A percentile compares a stretch with the other conserved stretches of the same genome.
These are phyloP conservation scores for Tricholaema leucomelas DNA, from an alignment of 2,113 vertebrate genomes.

Conservation along the genomic window DNA sequence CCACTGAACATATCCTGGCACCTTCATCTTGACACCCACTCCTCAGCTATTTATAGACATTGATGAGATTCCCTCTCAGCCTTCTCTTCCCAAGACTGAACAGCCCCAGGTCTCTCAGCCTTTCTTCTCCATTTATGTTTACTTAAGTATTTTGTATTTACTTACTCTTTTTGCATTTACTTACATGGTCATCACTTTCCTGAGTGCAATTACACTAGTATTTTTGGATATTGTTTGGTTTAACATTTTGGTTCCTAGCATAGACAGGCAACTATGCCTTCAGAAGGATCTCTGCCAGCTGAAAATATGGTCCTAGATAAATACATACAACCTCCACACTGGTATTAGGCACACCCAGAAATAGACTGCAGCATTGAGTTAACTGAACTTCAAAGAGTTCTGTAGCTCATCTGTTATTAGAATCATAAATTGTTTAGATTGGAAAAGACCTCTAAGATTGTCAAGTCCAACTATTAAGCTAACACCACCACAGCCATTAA, in stretches of 20 bases:
- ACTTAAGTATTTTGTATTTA: neutral
- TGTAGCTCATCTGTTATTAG: neutral
- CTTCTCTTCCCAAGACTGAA: too few relatives aligned
- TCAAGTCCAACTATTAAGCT: too few relatives aligned
- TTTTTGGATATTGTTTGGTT: neutral
- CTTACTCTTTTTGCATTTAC: neutral
- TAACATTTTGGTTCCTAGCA: constrained; percentile 14
- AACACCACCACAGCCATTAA: too few relatives aligned
- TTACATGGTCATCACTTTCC: neutral
- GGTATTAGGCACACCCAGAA: neutral
- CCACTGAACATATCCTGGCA: too few relatives aligned
- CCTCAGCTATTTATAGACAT: too few relatives aligned
- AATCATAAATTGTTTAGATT: too few relatives aligned
- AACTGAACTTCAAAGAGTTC: neutral
- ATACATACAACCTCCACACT: neutral
- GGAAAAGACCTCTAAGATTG: too few relatives aligned
- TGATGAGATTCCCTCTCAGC: too few relatives aligned
- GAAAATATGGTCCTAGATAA: neutral
- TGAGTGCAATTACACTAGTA: neutral
- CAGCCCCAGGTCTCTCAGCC: too few relatives aligned
- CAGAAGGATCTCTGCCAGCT: neutral
- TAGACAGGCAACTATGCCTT: neutral
- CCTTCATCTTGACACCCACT: too few relatives aligned
- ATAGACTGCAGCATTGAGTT: neutral
- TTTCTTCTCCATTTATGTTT: neutral